Percentiles rank a stretch among this genome's conserved stretches.
These are phyloP conservation scores for Odobenus rosmarus DNA, from an alignment of 2,113 vertebrate genomes.

Conservation along the genomic window DNA sequence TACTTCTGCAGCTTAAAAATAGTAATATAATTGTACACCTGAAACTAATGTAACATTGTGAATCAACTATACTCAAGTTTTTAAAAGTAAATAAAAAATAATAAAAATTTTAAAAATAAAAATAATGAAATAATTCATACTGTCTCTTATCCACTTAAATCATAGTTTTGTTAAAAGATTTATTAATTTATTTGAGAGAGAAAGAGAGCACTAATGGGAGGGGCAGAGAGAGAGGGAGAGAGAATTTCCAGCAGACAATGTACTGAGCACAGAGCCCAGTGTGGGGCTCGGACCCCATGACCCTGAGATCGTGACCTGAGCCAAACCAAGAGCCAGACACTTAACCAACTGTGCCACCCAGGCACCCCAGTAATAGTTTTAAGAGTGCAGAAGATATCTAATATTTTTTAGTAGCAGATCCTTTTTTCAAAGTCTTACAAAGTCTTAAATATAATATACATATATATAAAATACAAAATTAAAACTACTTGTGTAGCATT, in stretches of 20 bases:
- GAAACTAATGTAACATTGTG: background rate
- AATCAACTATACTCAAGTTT: background rate
- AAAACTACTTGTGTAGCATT: background rate
- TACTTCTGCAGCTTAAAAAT: background rate
- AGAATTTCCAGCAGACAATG: too few species aligned
- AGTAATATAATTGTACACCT: background rate
- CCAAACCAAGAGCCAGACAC: too few species aligned
- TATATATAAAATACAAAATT: background rate
- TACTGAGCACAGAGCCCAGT: too few species aligned
- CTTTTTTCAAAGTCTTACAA: background rate
- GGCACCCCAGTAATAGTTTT: background rate
- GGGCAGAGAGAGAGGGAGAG: too few species aligned
- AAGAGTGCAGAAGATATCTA: background rate
- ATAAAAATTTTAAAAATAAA: background rate
- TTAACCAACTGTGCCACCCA: too few species aligned
- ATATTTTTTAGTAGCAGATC: background rate
- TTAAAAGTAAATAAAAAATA: background rate
- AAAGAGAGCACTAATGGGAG: too few species aligned
- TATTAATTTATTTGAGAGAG: too few species aligned
- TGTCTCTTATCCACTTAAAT: background rate
- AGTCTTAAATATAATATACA: background rate
- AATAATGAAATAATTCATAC: background rate
- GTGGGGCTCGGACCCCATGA: too few species aligned
- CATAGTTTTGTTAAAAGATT: too few species aligned
- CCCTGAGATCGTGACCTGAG: too few species aligned